These are phyloP conservation scores for Drusus annulatus DNA, from an alignment of 1,140 invertebrate genomes.

Conservation along the genomic window DNA sequence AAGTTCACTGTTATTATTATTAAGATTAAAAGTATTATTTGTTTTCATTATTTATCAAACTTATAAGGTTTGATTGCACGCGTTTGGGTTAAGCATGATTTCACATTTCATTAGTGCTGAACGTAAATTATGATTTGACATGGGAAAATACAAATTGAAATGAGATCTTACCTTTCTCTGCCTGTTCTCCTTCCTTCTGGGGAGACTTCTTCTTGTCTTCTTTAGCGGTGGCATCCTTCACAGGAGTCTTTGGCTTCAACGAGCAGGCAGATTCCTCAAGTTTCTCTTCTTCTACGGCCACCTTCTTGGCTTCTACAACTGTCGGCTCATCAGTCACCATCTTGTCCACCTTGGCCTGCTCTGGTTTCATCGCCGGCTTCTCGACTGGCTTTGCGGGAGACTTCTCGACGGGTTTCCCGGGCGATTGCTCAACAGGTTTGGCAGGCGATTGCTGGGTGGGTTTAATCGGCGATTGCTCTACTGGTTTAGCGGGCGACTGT, in stretches of 20 bases:
- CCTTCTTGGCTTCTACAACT: background rate
- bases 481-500: conserved; percentile 23
- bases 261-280: background rate
- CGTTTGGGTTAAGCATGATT: too few relatives aligned
- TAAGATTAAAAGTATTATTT: too few relatives aligned
- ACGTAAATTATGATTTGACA: too few relatives aligned
- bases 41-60: too few relatives aligned
- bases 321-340: background rate
- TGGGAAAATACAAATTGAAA: too few relatives aligned
- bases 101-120: too few relatives aligned
- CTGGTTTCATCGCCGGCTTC: background rate
- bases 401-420: background rate
- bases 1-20: too few relatives aligned
- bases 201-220: background rate
- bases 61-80: too few relatives aligned
- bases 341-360: background rate
- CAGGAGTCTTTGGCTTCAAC: background rate
- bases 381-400: background rate
- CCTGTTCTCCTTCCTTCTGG: background rate
- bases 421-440: background rate
- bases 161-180: too few relatives aligned
- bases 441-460: background rate
- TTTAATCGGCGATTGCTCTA: background rate
- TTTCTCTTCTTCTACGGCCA: background rate
- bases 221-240: background rate